These are phyloP conservation scores for Steromphala cineraria DNA, from an alignment of 2,888 invertebrate genomes.

Conservation along the genomic window DNA sequence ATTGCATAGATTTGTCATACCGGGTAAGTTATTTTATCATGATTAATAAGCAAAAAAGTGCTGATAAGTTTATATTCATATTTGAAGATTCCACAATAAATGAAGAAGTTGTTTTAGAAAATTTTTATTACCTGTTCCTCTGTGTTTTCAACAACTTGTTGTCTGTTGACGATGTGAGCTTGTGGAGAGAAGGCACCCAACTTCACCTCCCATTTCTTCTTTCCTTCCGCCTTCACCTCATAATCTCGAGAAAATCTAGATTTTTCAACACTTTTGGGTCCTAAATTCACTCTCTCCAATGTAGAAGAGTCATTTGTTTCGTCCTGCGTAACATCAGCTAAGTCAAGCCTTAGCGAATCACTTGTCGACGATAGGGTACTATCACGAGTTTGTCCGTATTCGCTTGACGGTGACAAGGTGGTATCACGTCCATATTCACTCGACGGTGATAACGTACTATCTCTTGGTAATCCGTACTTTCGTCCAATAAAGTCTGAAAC, in stretches of 20 bases:
- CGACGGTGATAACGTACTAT: not conserved
- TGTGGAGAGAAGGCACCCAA: conserved; percentile 41
- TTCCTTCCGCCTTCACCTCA: conserved; percentile 47
- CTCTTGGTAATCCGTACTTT: not conserved
- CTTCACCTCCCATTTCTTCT: conserved; percentile 52
- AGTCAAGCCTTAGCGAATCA: not conserved
- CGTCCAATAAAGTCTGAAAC: not conserved
- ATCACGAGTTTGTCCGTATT: not conserved
- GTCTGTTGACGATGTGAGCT: conserved; percentile 44
- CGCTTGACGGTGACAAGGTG: not conserved
- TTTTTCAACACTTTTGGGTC: conserved; percentile 59
- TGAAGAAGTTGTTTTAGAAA: not conserved
- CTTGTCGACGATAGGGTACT: not conserved
- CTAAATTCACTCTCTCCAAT: conserved; percentile 45
- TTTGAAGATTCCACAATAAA: too few species aligned
- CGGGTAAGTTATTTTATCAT: too few species aligned
- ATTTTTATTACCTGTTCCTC: conserved; percentile 55
- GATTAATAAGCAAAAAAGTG: too few species aligned
- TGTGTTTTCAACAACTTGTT: conserved; percentile 35
- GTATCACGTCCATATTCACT: not conserved
- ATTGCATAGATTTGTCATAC: too few species aligned
- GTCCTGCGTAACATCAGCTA: not conserved
- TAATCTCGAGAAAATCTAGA: conserved; percentile 64
- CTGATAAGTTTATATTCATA: too few species aligned
- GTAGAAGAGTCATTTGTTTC: not conserved